A percentile compares a stretch with the other conserved stretches of the same genome.
Conservation (phyloP, 2,888 invertebrate species). For the Sinopyrophorus schimmeli region DNA sequence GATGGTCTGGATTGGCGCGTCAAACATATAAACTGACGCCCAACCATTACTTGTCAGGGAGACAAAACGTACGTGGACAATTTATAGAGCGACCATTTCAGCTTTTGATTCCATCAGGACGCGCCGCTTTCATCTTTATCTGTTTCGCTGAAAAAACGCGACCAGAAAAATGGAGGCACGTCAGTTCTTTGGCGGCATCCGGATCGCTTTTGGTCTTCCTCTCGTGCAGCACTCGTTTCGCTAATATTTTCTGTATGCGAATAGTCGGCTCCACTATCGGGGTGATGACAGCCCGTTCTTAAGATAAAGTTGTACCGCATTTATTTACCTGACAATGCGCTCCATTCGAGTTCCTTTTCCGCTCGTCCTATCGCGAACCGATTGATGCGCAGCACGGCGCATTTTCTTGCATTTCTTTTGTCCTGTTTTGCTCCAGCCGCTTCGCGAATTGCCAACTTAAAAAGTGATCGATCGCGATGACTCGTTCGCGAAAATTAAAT, state of each 20-base stretch:
- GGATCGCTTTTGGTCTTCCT: constrained; percentile 27
- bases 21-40: constrained; percentile 34
- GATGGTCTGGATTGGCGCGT: constrained; percentile 34
- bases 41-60: constrained; percentile 35
- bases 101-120: constrained; percentile 31
- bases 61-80: constrained; percentile 35
- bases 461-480: too few species aligned
- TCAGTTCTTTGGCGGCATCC: constrained; percentile 27
- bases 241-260: constrained; percentile 29
- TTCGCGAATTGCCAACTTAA: too few species aligned
- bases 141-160: constrained; percentile 22
- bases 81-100: constrained; percentile 33
- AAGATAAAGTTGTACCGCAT: constrained; percentile 21
- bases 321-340: too few species aligned
- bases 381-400: too few species aligned
- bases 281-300: constrained; percentile 19
- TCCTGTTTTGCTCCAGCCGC: too few species aligned
- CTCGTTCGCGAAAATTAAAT: too few species aligned
- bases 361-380: too few species aligned
- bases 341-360: too few species aligned
- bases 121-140: constrained; percentile 34
- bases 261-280: constrained; percentile 27
- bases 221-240: constrained; percentile 27
- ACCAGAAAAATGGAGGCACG: constrained; percentile 29
- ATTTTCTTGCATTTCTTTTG: too few species aligned